Evolutionary conservation across 2,113 vertebrate genomes (phyloP).

Genomic region (Leptodactylus fuscus): DNA sequence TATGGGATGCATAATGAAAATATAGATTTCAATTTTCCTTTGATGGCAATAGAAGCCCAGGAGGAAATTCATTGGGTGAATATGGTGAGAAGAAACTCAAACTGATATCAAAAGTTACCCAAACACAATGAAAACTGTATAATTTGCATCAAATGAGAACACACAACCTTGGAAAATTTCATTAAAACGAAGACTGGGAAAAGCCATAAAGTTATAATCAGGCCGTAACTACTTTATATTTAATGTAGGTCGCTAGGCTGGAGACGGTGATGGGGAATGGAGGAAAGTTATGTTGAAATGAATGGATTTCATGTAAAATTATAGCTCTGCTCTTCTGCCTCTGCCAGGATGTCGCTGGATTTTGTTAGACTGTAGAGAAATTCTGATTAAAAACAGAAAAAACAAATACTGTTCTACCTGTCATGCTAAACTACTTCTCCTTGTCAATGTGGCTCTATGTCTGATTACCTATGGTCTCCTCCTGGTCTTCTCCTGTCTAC

Average conservation of each 20-base stretch:
- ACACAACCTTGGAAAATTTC: slow-evolving; percentile 21
- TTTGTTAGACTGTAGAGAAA: background rate
- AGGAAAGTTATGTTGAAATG: background rate
- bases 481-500: too few species aligned
- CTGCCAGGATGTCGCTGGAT: background rate
- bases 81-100: background rate
- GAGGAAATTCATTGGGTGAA: slow-evolving; percentile 5
- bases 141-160: slow-evolving; percentile 43
- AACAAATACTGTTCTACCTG: background rate
- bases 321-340: background rate
- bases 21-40: slow-evolving; percentile 24
- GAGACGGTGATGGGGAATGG: background rate
- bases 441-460: too few species aligned
- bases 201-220: slow-evolving; percentile 23
- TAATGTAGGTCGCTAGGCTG: background rate
- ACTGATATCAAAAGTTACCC: slow-evolving; percentile 37
- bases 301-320: background rate
- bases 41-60: slow-evolving; percentile 21
- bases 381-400: background rate
- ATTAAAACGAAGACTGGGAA: slow-evolving; percentile 24
- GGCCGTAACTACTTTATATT: background rate
- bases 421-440: too few species aligned
- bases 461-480: too few species aligned
- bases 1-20: slow-evolving; percentile 25
- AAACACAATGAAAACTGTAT: slow-evolving; percentile 24